Evolutionary conservation across 2,113 vertebrate species (phyloP).

Genomic region (Lucifuga dentata): DNA sequence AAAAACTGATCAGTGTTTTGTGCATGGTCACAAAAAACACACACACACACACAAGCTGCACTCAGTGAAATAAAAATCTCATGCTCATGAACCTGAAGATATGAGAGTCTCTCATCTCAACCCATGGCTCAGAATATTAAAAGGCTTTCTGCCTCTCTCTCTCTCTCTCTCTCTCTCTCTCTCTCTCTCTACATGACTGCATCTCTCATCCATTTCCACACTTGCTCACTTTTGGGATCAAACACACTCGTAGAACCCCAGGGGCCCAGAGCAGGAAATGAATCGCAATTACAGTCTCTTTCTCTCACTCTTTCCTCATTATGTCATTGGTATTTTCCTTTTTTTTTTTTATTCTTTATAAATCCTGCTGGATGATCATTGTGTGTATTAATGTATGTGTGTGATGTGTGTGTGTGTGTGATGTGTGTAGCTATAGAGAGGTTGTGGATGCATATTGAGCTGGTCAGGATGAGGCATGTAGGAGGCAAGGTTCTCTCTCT

Average conservation of each 20-base stretch:
- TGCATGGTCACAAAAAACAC: conserved; percentile 27
- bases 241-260: conserved; percentile 63
- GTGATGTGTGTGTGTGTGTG: conserved; percentile 1
- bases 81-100: conserved; percentile 83
- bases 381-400: conserved; percentile 3
- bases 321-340: conserved; percentile 59
- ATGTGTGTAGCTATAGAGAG: conserved; percentile 7
- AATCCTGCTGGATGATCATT: conserved; percentile 25
- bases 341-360: conserved; percentile 26
- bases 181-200: conserved; percentile 60
- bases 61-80: conserved; percentile 80
- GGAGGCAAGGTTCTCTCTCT: conserved; percentile 15
- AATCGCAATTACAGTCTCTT: conserved; percentile 90
- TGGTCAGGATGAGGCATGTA: neutral
- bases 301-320: conserved; percentile 86
- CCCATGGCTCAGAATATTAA: conserved; percentile 80
- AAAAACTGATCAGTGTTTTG: conserved; percentile 27
- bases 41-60: conserved; percentile 45
- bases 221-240: conserved; percentile 71
- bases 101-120: conserved; percentile 81
- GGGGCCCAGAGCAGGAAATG: conserved; percentile 87
- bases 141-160: conserved; percentile 60
- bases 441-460: conserved; percentile 23
- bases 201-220: conserved; percentile 64
- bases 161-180: conserved; percentile 20